Evolutionary conservation across 2,797 vertebrate genomes (phyloP).

Genomic region (Calcarius lapponicus): DNA sequence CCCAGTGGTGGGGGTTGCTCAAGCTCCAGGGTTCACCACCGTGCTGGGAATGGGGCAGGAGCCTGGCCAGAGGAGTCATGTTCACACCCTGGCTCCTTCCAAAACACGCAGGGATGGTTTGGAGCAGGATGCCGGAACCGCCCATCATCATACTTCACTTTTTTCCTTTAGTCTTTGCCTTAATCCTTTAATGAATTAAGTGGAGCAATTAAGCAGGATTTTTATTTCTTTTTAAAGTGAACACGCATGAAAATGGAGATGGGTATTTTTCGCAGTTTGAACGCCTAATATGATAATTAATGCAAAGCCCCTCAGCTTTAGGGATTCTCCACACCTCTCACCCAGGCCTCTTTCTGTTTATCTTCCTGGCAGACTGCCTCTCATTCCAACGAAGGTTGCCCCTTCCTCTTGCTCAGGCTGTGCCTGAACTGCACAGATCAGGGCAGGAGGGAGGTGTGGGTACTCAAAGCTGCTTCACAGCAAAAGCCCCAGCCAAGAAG

Average conservation of each 20-base stretch:
- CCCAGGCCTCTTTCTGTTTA: neutral
- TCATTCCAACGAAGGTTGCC: neutral
- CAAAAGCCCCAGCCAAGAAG: neutral
- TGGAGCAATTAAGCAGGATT: constrained; percentile 65
- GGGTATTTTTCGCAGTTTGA: constrained; percentile 11
- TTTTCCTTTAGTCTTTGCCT: constrained; percentile 26
- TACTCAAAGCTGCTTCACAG: neutral
- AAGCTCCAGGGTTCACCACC: neutral
- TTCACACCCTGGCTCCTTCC: neutral
- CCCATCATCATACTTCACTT: constrained; percentile 11
- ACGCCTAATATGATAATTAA: constrained; percentile 41
- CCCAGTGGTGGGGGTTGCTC: neutral
- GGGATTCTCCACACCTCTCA: constrained; percentile 25
- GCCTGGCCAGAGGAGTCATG: neutral
- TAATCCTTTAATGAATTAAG: constrained; percentile 82
- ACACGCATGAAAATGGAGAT: neutral
- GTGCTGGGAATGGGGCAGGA: neutral
- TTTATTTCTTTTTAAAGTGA: constrained; percentile 45
- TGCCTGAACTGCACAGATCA: neutral
- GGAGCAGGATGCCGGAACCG: constrained; percentile 43
- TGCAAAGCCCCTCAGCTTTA: constrained; percentile 44
- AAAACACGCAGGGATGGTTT: neutral
- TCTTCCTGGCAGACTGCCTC: constrained; percentile 33
- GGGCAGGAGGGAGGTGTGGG: neutral
- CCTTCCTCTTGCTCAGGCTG: neutral